These are phyloP conservation scores for Erethizon dorsatum DNA, from an alignment of 2,797 vertebrate genomes.

Conservation along the genomic window DNA sequence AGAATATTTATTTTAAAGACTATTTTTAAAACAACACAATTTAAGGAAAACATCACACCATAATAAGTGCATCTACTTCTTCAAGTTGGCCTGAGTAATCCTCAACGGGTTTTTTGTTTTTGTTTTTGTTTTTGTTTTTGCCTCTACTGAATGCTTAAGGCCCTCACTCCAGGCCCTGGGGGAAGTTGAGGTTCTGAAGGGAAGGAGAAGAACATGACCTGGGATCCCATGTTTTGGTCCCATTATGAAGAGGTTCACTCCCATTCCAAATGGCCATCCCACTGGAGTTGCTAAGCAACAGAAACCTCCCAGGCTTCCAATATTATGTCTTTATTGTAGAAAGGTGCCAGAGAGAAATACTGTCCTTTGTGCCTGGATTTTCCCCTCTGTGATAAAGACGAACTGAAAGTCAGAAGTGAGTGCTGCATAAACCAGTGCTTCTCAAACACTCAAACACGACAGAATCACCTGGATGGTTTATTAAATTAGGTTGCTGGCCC, in stretches of 20 bases:
- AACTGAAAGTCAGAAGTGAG: not conserved
- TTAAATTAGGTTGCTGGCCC: not conserved
- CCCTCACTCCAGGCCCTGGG: not conserved
- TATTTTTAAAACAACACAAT: slow-evolving; percentile 35
- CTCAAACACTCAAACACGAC: not conserved
- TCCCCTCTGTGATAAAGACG: too few relatives aligned
- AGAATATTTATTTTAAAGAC: slow-evolving; percentile 61
- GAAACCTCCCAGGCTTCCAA: not conserved
- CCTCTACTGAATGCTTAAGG: not conserved
- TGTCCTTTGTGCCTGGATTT: not conserved
- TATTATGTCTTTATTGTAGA: not conserved
- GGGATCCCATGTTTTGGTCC: not conserved
- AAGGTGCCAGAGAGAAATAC: not conserved
- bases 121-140: not conserved
- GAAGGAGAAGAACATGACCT: not conserved
- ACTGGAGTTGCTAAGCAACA: not conserved
- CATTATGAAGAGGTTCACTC: not conserved
- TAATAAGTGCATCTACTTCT: slow-evolving; percentile 27
- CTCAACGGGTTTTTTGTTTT: not conserved
- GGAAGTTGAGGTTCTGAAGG: not conserved
- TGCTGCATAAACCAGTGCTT: not conserved
- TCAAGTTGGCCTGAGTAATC: not conserved
- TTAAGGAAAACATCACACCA: slow-evolving; percentile 32
- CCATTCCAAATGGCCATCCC: not conserved
- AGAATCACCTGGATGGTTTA: not conserved